Conservation (phyloP, 2,113 vertebrate genomes). For the Syrrhaptes paradoxus region DNA sequence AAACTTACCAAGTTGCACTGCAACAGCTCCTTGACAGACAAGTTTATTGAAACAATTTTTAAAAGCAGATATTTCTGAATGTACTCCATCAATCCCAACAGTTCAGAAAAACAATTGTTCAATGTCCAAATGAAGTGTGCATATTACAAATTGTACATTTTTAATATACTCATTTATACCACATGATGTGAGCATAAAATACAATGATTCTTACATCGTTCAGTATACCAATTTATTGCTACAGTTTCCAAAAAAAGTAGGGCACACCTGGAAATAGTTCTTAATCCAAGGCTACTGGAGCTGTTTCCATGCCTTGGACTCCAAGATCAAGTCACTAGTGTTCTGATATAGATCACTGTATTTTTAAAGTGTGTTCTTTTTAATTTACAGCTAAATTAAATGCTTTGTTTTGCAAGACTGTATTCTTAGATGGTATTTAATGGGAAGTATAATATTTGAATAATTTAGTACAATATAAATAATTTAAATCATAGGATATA, state of each 20-base stretch:
- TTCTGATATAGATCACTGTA: background rate
- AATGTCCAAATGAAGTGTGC: background rate
- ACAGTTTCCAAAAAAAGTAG: background rate
- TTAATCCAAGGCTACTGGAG: background rate
- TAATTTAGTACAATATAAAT: constrained; percentile 46
- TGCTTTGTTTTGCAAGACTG: background rate
- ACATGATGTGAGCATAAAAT: constrained; percentile 18
- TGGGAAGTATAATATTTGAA: constrained; percentile 36
- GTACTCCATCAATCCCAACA: background rate
- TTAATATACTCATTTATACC: constrained; percentile 29
- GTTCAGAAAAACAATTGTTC: constrained; percentile 33
- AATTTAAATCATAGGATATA: constrained; percentile 10
- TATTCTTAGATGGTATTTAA: constrained; percentile 32
- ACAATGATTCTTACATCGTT: constrained; percentile 19
- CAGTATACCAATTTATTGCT: constrained; percentile 40
- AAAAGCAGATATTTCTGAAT: constrained; percentile 11
- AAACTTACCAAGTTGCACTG: background rate
- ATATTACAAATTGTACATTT: background rate
- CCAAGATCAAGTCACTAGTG: background rate
- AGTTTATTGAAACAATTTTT: constrained; percentile 42
- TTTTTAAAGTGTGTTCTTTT: background rate
- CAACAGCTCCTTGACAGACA: background rate
- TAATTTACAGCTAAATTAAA: background rate
- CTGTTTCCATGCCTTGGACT: background rate
- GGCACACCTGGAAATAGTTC: background rate